A percentile compares a stretch with the other conserved stretches of the same genome.
Evolutionary conservation across 2,797 vertebrate genomes (phyloP).

Genomic region (Brotula barbata): DNA sequence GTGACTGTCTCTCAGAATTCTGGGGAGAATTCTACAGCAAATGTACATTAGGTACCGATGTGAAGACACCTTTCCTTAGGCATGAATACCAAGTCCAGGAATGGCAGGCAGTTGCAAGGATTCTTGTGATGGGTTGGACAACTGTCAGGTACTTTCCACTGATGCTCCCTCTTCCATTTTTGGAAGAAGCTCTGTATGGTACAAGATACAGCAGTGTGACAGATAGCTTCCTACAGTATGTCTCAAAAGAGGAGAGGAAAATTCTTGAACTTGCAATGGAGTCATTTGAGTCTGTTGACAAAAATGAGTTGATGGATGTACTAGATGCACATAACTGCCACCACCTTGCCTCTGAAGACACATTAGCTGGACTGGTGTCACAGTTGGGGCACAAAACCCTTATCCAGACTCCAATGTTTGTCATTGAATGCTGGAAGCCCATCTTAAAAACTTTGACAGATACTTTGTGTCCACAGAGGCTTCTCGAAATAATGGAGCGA

Average conservation of each 20-base stretch:
- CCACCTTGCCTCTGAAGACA: not conserved
- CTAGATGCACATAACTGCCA: slow-evolving; percentile 13
- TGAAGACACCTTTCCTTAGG: not conserved
- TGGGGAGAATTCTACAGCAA: slow-evolving; percentile 9
- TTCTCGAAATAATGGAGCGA: not conserved
- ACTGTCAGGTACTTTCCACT: slow-evolving; percentile 5
- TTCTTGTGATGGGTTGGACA: slow-evolving; percentile 1
- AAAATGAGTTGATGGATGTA: slow-evolving; percentile 13
- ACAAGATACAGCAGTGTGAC: slow-evolving; percentile 16
- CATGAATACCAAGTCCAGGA: slow-evolving; percentile 8
- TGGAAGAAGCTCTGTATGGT: slow-evolving; percentile 6
- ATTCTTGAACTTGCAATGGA: slow-evolving; percentile 5
- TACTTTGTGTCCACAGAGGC: slow-evolving; percentile 1
- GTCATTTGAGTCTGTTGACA: slow-evolving; percentile 12
- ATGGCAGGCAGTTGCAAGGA: not conserved
- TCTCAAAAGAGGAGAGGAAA: slow-evolving; percentile 12
- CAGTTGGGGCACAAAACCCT: slow-evolving; percentile 4
- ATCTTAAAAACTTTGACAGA: not conserved
- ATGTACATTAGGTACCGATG: not conserved
- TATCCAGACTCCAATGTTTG: not conserved
- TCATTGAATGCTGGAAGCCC: slow-evolving; percentile 4
- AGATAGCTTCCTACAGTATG: slow-evolving; percentile 5
- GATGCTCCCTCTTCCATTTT: not conserved
- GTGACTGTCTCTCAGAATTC: slow-evolving; percentile 6
- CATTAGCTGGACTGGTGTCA: not conserved